phyloP scores from a whole-genome alignment of 2,797 vertebrate species.

The Hyperoplus immaculatus region DNA sequence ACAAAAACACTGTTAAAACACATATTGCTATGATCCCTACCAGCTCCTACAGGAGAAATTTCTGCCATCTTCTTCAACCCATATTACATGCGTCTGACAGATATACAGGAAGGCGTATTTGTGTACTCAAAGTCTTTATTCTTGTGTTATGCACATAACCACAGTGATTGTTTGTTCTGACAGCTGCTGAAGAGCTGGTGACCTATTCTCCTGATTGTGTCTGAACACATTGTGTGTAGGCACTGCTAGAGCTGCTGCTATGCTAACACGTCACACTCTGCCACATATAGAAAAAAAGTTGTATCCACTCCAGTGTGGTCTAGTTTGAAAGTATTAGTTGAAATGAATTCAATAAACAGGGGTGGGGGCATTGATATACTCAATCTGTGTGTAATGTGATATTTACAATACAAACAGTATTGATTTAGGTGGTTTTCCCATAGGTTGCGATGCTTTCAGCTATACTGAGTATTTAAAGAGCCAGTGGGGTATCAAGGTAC shows the following conservation, averaged over 20 bases:
- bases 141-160: background rate
- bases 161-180: background rate
- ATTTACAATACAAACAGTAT: slow-evolving; percentile 31
- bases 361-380: no score
- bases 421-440: slow-evolving; percentile 46
- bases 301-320: background rate
- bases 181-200: background rate
- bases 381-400: slow-evolving; percentile 7
- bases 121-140: background rate
- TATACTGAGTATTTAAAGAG: slow-evolving; percentile 27
- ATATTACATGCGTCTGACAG: background rate
- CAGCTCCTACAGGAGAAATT: background rate
- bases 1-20: background rate
- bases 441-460: slow-evolving; percentile 22
- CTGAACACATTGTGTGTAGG: background rate
- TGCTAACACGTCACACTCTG: background rate
- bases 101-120: background rate
- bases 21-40: background rate
- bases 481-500: slow-evolving; percentile 26
- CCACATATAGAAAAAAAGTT: background rate
- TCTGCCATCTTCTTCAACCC: background rate
- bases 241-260: background rate
- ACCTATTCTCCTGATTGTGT: background rate
- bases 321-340: background rate
- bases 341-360: background rate